phyloP scores from a whole-genome alignment of 2,888 invertebrate genomes.

The Rhagium mordax region DNA sequence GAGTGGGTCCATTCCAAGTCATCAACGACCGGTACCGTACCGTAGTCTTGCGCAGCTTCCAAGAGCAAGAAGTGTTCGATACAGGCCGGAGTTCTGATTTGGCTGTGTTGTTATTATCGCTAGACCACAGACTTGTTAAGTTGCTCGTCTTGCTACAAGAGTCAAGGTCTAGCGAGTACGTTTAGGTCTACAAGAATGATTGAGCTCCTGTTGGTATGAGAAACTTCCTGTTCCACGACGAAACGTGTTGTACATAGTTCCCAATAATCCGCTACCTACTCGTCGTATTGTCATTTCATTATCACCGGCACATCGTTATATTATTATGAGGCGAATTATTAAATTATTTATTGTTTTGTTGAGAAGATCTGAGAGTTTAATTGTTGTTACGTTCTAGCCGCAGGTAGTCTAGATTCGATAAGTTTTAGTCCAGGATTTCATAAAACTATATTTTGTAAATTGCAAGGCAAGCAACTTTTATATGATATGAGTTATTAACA shows the following conservation, averaged over 20 bases:
- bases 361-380: conserved; percentile 45
- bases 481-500: background rate
- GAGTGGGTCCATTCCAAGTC: conserved; percentile 47
- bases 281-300: conserved; percentile 37
- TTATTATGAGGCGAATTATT: conserved; percentile 27
- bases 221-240: conserved; percentile 40
- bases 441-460: conserved; percentile 13
- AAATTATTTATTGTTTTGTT: conserved; percentile 40
- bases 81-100: conserved; percentile 10
- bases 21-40: conserved; percentile 40
- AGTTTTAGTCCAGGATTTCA: conserved; percentile 26
- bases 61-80: conserved; percentile 28
- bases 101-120: conserved; percentile 20
- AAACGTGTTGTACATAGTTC: conserved; percentile 41
- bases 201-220: conserved; percentile 24
- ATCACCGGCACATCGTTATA: conserved; percentile 40
- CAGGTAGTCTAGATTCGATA: conserved; percentile 55
- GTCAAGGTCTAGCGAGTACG: conserved; percentile 7
- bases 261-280: conserved; percentile 30
- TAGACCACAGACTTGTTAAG: background rate
- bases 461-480: conserved; percentile 1
- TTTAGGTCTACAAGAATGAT: conserved; percentile 5
- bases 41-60: conserved; percentile 37
- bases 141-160: background rate
- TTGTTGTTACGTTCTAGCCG: conserved; percentile 55